Conservation (phyloP, 2,888 invertebrate genomes). For the Itoplectis maculator region DNA sequence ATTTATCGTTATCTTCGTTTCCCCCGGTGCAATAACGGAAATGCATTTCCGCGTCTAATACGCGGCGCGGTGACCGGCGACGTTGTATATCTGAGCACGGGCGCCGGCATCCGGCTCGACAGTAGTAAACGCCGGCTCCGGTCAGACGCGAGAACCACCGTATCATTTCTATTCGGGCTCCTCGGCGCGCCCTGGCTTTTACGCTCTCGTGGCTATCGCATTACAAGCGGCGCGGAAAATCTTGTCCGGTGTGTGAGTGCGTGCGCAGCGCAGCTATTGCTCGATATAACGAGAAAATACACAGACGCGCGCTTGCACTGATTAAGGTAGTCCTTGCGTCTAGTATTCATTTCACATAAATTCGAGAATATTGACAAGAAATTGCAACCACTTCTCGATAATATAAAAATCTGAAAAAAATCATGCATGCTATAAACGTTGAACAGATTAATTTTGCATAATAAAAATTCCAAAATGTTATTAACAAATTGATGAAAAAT, state of each 20-base stretch:
- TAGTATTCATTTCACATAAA: no score
- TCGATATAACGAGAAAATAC: slow-evolving; percentile 32
- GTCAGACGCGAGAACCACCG: slow-evolving; percentile 49
- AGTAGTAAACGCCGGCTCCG: slow-evolving; percentile 53
- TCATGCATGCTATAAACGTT: no score
- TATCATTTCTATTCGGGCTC: slow-evolving; percentile 31
- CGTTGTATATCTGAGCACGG: slow-evolving; percentile 35
- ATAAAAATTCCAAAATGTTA: no score
- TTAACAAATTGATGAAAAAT: no score
- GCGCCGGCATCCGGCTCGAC: slow-evolving; percentile 10
- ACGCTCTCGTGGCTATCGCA: neutral
- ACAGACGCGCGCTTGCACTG: slow-evolving; percentile 12
- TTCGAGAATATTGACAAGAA: no score
- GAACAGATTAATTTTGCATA: no score
- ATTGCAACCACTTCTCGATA: no score
- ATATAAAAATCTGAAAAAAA: no score
- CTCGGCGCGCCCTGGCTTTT: slow-evolving; percentile 31
- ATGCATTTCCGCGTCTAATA: neutral
- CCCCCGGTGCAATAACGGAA: neutral
- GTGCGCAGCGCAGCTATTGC: no score
- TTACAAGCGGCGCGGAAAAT: neutral
- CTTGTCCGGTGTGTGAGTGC: neutral
- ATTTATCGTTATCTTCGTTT: neutral
- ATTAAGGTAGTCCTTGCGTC: no score
- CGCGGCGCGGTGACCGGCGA: slow-evolving; percentile 12